Evolutionary conservation across 2,888 invertebrate genomes (phyloP).

Genomic region (Machimus rusticus): DNA sequence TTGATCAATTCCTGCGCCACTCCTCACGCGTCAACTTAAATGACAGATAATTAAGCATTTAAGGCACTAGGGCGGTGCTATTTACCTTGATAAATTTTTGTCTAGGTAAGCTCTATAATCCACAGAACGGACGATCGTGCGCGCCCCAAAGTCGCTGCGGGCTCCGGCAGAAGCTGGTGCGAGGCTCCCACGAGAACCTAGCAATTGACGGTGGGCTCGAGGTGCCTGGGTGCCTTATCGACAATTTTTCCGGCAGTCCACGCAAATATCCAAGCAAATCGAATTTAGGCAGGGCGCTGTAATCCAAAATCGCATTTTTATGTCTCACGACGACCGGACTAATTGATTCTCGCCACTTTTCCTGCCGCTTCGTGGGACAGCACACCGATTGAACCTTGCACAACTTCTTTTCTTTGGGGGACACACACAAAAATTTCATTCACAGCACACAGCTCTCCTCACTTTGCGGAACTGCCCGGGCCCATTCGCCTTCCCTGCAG

Average conservation of each 20-base stretch:
- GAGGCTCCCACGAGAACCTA: background rate
- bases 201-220: background rate
- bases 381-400: conserved; percentile 22
- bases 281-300: background rate
- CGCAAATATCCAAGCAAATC: conserved; percentile 9
- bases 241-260: conserved; percentile 10
- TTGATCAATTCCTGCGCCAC: background rate
- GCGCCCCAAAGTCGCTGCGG: background rate
- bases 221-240: conserved; percentile 1
- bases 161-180: background rate
- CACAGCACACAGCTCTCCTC: background rate
- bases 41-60: background rate
- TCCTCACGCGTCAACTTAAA: background rate
- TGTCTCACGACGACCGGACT: background rate
- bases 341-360: background rate
- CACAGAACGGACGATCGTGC: background rate
- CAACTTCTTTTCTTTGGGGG: conserved; percentile 38
- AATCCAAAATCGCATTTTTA: conserved; percentile 44
- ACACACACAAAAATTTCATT: conserved; percentile 23
- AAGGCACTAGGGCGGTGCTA: background rate
- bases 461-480: background rate
- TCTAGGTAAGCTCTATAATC: background rate
- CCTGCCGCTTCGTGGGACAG: background rate
- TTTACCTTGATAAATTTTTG: background rate
- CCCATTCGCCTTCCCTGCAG: background rate